Conservation (phyloP, 2,113 vertebrate species). For the Chaetops frenatus region DNA sequence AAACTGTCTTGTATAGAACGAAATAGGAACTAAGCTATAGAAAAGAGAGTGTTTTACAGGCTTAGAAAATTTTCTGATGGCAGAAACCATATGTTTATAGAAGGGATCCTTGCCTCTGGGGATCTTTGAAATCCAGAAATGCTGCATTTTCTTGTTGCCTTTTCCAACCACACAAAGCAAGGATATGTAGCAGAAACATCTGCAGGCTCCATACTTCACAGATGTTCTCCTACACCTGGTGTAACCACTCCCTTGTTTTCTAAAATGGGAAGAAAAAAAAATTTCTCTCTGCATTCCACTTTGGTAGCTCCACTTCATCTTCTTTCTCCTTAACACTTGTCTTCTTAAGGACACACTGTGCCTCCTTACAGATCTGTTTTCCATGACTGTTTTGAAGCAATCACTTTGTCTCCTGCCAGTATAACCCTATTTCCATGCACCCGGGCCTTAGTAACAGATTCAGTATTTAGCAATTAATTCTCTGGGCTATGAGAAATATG, state of each 20-base stretch:
- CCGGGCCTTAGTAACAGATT: neutral
- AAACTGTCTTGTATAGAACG: neutral
- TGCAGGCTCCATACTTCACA: neutral
- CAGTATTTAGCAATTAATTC: neutral
- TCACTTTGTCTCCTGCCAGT: neutral
- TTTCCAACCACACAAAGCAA: neutral
- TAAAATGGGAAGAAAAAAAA: neutral
- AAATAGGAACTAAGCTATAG: neutral
- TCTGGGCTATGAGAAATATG: neutral
- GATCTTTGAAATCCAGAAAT: neutral
- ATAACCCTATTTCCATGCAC: accelerated
- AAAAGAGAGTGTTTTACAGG: neutral
- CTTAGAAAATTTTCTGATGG: neutral
- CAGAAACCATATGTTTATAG: neutral
- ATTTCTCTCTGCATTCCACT: neutral
- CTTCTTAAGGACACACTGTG: neutral
- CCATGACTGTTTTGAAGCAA: neutral
- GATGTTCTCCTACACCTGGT: neutral
- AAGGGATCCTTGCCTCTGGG: neutral
- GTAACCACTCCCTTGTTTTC: neutral
- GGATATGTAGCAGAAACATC: neutral
- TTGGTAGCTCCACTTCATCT: neutral
- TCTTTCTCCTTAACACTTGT: neutral
- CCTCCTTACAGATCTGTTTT: neutral
- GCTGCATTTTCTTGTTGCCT: neutral